A percentile compares a stretch with the other conserved stretches of the same genome.
Conservation (phyloP, 2,797 vertebrate species). For the Pipistrellus nathusii region DNA sequence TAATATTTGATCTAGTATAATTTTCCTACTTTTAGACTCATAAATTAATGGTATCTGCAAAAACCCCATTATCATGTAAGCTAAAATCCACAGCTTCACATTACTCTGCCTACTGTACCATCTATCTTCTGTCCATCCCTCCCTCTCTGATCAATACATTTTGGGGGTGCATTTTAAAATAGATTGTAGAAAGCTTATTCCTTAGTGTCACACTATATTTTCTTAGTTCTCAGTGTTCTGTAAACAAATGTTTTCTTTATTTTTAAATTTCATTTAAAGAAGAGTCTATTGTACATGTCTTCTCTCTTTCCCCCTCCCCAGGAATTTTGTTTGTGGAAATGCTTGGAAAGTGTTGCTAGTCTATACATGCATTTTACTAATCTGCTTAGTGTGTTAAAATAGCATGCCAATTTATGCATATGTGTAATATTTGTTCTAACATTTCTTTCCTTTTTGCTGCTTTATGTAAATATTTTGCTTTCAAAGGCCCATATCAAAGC, state of each 20-base stretch:
- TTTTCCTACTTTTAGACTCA: not conserved
- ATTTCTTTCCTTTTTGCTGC: not conserved
- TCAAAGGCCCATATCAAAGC: not conserved
- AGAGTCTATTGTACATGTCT: not conserved
- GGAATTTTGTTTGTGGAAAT: not conserved
- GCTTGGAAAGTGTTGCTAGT: not conserved
- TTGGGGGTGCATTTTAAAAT: not conserved
- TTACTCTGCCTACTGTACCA: not conserved
- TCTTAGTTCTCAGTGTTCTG: not conserved
- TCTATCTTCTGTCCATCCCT: no score
- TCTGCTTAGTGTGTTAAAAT: not conserved
- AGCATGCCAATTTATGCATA: not conserved
- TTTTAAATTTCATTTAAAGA: not conserved
- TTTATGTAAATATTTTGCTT: constrained; percentile 20
- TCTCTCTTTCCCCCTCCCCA: not conserved
- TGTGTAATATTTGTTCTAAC: not conserved
- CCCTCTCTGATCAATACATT: not conserved
- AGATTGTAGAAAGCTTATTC: not conserved
- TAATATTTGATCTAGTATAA: not conserved
- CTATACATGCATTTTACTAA: not conserved
- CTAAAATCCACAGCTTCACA: not conserved
- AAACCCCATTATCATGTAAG: not conserved
- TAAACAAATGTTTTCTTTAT: not conserved
- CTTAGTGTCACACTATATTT: not conserved
- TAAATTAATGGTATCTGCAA: not conserved